Evolutionary conservation across 2,797 vertebrate species (phyloP).

Genomic region (Apogon talboti): DNA sequence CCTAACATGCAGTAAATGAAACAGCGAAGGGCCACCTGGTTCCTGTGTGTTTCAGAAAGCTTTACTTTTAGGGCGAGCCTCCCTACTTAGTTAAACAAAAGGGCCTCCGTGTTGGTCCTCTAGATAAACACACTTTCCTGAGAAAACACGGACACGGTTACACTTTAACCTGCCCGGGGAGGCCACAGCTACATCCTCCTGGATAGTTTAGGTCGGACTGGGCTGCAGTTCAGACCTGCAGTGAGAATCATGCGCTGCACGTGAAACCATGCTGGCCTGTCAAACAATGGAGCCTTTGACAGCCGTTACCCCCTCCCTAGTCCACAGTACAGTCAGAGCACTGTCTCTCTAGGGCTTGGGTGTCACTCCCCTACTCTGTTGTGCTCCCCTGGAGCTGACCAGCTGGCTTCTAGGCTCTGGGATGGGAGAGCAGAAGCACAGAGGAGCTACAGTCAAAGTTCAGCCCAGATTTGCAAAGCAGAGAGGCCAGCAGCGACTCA

Average conservation of each 20-base stretch:
- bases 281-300: slow-evolving; percentile 84
- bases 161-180: slow-evolving; percentile 82
- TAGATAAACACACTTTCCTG: slow-evolving; percentile 86
- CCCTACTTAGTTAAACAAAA: slow-evolving; percentile 85
- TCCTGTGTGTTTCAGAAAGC: slow-evolving; percentile 80
- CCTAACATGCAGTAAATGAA: slow-evolving; percentile 71
- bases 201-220: slow-evolving; percentile 72
- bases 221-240: slow-evolving; percentile 74
- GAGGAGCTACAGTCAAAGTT: slow-evolving; percentile 74
- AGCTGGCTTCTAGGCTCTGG: slow-evolving; percentile 74
- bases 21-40: slow-evolving; percentile 80
- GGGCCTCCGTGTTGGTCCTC: slow-evolving; percentile 82
- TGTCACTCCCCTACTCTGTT: slow-evolving; percentile 81
- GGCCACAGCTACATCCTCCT: slow-evolving; percentile 71
- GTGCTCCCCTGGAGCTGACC: slow-evolving; percentile 77
- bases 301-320: slow-evolving; percentile 57
- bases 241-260: slow-evolving; percentile 76
- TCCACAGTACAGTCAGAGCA: slow-evolving; percentile 77
- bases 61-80: slow-evolving; percentile 83
- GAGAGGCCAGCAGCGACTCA: slow-evolving; percentile 49
- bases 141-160: slow-evolving; percentile 85
- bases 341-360: slow-evolving; percentile 81
- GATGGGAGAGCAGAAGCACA: slow-evolving; percentile 71
- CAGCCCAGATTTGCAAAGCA: slow-evolving; percentile 56
- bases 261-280: slow-evolving; percentile 76